Conservation (phyloP, 2,113 vertebrate genomes). For the Chauna torquata region DNA sequence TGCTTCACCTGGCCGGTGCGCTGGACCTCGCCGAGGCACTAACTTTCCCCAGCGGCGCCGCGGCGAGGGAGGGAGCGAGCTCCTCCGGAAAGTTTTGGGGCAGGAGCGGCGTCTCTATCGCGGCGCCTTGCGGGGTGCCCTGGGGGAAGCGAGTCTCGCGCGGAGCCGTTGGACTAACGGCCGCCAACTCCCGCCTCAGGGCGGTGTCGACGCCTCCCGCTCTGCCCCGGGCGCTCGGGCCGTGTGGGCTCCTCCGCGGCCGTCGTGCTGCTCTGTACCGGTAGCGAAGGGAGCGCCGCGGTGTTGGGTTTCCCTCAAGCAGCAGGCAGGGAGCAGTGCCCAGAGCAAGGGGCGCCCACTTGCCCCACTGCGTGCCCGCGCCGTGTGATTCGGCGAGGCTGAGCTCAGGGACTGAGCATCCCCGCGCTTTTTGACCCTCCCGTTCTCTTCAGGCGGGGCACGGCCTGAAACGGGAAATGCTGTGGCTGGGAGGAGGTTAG, state of each 20-base stretch:
- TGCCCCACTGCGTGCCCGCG: too few relatives aligned
- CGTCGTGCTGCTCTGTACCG: too few relatives aligned
- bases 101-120: neutral
- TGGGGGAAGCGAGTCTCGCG: too few relatives aligned
- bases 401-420: neutral
- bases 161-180: too few relatives aligned
- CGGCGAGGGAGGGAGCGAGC: neutral
- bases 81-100: neutral
- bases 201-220: too few relatives aligned
- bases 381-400: neutral
- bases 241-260: neutral
- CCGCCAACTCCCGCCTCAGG: neutral
- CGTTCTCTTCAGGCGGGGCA: too few relatives aligned
- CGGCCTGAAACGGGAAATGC: too few relatives aligned
- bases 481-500: rapidly evolving
- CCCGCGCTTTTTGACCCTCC: neutral
- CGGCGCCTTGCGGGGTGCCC: neutral
- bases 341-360: too few relatives aligned
- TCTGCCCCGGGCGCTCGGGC: neutral
- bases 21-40: neutral
- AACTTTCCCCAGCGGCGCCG: neutral
- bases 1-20: neutral
- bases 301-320: neutral
- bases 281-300: neutral
- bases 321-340: neutral